Base-by-base conservation (phyloP, 2,888 invertebrate species). In the Omphaloscelis lunosa region DNA sequence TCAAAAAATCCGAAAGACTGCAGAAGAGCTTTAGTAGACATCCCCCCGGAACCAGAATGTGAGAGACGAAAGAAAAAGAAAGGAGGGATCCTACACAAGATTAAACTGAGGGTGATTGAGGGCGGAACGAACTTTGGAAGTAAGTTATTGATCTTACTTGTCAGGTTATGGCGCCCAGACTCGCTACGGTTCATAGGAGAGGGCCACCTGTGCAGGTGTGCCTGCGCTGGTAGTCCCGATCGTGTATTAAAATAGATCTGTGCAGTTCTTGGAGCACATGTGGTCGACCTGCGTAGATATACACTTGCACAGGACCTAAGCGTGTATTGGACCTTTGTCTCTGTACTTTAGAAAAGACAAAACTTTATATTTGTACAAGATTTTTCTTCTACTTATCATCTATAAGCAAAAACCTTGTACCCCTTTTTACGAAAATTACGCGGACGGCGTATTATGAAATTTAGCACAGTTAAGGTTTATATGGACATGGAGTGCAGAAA, bases 61-160 rank as follows among this genome's bases (percentile, higher is more conserved):
- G 90, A 92, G 29, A 91, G 91, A 72, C 88, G 88, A 61, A 88
- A 82, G 17, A 92, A 85, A 39, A 93, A 93, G 82, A 94, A 94
- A 74, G 78, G 88, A 63, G 93, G 95, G 0, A 94, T 96, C 62
- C 85, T 96, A 15, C 95, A 95, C 79, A 94, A 86, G 84, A 95
- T 96, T 41, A 96, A 95, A 87, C 78, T 96, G 72, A 94, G 86
- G 86, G 87, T 96, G 15, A 88, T 95, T 39, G 95, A 96, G 84
- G 96, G 96, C 34, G 96, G 96, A 74, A 93, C 95, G 2, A 96
- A 96, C 83, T 96, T 96, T 90, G 96, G 96, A 85, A 95, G 96
- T 96, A 88, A 94, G 95, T 90, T 45, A 15, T 53, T 2, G 34
- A n/a, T 56, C 15, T 2, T 34, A 70, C n/a, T 27, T 23, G 4